These are phyloP conservation scores for Narcine bancroftii DNA, from an alignment of 2,113 vertebrate species.

Conservation along the genomic window DNA sequence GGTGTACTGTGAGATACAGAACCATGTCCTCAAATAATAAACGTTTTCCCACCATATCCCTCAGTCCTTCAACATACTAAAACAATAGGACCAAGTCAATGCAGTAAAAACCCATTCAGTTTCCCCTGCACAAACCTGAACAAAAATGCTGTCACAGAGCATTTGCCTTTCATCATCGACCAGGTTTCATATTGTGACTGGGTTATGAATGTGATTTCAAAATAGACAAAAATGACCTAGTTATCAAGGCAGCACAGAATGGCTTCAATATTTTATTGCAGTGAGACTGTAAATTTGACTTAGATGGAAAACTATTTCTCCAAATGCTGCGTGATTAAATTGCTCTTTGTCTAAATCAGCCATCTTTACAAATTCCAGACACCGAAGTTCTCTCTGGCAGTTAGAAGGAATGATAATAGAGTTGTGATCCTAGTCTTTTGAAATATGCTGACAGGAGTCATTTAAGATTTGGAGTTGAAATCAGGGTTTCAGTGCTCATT, in stretches of 20 bases:
- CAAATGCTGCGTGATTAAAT: neutral
- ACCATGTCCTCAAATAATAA: neutral
- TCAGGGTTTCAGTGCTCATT: neutral
- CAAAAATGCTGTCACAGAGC: neutral
- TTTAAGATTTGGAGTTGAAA: neutral
- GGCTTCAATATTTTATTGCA: conserved; percentile 23
- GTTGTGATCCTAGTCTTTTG: neutral
- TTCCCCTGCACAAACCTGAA: neutral
- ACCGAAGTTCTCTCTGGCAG: neutral
- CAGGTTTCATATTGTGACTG: neutral
- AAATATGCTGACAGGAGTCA: neutral
- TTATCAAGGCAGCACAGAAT: neutral
- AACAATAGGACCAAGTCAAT: neutral
- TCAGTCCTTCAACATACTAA: neutral
- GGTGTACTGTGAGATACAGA: neutral
- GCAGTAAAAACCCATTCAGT: neutral
- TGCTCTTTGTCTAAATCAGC: neutral
- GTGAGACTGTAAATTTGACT: neutral
- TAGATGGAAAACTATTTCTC: conserved; percentile 12
- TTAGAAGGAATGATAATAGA: neutral
- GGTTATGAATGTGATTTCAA: neutral
- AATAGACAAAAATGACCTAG: neutral
- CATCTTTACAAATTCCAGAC: neutral
- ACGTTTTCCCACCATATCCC: too few species aligned
- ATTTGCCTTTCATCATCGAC: neutral